Percentiles rank a stretch among this genome's conserved stretches.
Evolutionary conservation across 2,797 vertebrate genomes (phyloP).

Genomic region (Anabacerthia variegaticeps): DNA sequence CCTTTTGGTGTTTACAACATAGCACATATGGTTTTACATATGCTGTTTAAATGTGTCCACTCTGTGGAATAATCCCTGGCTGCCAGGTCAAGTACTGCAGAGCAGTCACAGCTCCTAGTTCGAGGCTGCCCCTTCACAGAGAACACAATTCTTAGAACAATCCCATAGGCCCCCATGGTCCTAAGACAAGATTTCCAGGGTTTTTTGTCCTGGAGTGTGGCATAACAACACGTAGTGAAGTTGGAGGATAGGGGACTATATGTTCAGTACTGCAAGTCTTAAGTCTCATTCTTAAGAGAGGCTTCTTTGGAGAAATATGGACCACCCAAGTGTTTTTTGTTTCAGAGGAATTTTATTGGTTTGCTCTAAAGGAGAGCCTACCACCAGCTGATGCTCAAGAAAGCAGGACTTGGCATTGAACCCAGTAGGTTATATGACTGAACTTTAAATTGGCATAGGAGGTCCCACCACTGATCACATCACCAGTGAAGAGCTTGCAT

Average conservation of each 20-base stretch:
- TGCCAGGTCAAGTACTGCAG: neutral
- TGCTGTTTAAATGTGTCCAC: neutral
- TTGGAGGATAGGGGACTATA: neutral
- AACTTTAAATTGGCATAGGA: neutral
- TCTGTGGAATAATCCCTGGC: neutral
- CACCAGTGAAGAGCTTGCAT: neutral
- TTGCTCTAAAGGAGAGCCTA: neutral
- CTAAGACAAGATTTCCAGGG: neutral
- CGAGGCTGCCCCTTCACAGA: neutral
- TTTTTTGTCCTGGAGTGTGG: neutral
- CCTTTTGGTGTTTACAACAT: neutral
- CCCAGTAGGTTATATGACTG: neutral
- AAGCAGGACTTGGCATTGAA: neutral
- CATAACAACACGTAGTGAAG: neutral
- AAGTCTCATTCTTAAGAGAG: neutral
- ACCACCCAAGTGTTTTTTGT: accelerated
- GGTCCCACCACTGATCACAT: neutral
- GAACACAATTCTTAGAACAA: neutral
- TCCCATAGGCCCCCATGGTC: too few relatives aligned
- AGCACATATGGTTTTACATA: neutral
- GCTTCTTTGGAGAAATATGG: neutral
- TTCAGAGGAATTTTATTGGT: neutral
- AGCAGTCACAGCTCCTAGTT: neutral
- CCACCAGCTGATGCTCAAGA: neutral
- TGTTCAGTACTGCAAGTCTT: neutral